Base-by-base conservation (phyloP, 2,888 invertebrate genomes). In the Neelides folsomi region DNA sequence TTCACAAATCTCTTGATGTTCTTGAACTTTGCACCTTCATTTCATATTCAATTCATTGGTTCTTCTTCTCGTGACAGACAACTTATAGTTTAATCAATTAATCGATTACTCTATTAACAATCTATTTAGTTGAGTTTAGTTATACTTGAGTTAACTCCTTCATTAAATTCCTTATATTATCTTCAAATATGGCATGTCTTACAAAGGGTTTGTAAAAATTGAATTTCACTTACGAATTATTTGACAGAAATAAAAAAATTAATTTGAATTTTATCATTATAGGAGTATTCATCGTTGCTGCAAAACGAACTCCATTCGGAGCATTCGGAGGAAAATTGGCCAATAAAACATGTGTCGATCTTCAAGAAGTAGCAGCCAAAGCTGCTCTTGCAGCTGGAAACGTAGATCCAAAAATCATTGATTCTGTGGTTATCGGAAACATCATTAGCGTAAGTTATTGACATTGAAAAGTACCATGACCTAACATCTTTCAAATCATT, bases 301-400 rank as follows among this genome's bases (percentile, higher is more conserved):
- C 95, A 13, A 97, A 95, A 73, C 81, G 97, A 58, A 97, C 95
- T 1, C 86, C 95, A 2, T 95, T 97, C 73, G 97, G 97, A 49
- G 83, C 95, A 1, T 94, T 85, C 72, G 97, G 97, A 4, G 88
- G 88, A 0, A 79, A 79, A 66, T 80, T 88, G 67, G 77, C 78
- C 27, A 83, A 83, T 69, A 81, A 81, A 10, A 77, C 77, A 43
- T 78, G 81, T 18, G 80, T 82, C 0, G 86, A 88, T 54, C 73
- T 97, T 57, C 89, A 88, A 70, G 83, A 83, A 15, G 72, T 82
- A 10, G 88, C 90, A 0, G 77, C 82, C 0, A 81, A 80, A 58
- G 87, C 86, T 7, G 88, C 88, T 0, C 71, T 92, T 5, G 76
- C 80, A 55, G 77, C 83, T 59, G 84, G 84, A 1, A 83, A 84